Evolutionary conservation across 2,888 invertebrate species (phyloP).

Genomic region (Volucella inanis): DNA sequence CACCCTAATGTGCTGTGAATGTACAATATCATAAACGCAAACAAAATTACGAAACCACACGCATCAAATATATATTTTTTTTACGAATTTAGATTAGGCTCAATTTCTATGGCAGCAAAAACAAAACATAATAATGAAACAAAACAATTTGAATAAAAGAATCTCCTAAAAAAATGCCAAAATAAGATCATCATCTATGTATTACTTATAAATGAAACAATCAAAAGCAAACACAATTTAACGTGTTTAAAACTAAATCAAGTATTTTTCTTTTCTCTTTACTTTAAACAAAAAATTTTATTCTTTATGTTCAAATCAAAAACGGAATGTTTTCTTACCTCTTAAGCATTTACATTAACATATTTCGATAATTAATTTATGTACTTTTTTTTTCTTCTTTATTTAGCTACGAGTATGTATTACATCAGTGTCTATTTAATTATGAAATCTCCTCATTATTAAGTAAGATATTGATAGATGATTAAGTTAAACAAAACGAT

Average conservation of each 20-base stretch:
- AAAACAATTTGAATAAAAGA: constrained; percentile 38
- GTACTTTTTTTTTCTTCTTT: too few species aligned
- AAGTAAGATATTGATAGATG: background rate
- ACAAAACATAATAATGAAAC: background rate
- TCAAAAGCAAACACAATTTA: constrained; percentile 46
- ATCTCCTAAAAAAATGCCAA: constrained; percentile 72
- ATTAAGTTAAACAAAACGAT: background rate
- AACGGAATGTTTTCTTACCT: constrained; percentile 1
- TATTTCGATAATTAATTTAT: too few species aligned
- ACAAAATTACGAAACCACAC: constrained; percentile 29
- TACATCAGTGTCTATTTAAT: too few species aligned
- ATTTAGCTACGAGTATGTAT: too few species aligned
- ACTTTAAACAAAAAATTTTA: constrained; percentile 40
- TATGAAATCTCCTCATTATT: background rate
- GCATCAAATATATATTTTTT: constrained; percentile 46
- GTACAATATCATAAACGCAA: constrained; percentile 80
- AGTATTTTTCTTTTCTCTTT: constrained; percentile 11
- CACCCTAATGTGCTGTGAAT: constrained; percentile 83
- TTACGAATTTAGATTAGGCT: constrained; percentile 54
- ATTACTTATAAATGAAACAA: constrained; percentile 39
- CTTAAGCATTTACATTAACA: background rate
- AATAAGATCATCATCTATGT: constrained; percentile 67
- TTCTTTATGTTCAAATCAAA: constrained; percentile 36
- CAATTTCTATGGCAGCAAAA: constrained; percentile 62
- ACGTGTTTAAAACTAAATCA: constrained; percentile 59